Percentiles rank a stretch among this genome's conserved stretches.
These are phyloP conservation scores for Mustelus asterias DNA, from an alignment of 2,113 vertebrate genomes.

Conservation along the genomic window DNA sequence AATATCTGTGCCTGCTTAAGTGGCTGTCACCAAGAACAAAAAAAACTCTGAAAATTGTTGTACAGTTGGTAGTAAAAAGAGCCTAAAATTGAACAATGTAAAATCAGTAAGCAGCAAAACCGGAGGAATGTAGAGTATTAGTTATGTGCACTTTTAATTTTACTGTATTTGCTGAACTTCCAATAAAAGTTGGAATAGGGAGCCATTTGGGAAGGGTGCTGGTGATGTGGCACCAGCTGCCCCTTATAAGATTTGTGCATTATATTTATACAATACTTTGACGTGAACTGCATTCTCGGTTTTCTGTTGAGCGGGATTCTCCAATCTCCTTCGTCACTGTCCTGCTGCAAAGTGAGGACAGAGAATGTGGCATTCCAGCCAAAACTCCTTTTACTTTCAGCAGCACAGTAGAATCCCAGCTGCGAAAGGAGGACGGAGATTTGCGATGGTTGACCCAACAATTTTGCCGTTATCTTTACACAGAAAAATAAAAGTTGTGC, in stretches of 20 bases:
- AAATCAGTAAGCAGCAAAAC: neutral
- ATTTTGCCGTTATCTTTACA: neutral
- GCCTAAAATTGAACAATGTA: neutral
- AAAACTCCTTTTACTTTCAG: no score
- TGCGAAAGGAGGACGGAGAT: no score
- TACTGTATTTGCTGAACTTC: neutral
- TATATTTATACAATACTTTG: neutral
- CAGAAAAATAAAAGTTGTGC: neutral
- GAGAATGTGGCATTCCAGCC: no score
- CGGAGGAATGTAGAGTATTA: neutral
- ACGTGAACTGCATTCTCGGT: neutral
- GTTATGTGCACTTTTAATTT: neutral
- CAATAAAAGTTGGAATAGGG: neutral
- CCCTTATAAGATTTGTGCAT: neutral
- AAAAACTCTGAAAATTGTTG: neutral
- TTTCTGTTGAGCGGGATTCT: neutral
- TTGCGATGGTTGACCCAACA: neutral
- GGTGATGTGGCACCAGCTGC: neutral
- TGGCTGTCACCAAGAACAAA: neutral
- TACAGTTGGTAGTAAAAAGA: neutral
- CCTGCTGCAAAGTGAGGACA: no score
- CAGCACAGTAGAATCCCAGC: no score
- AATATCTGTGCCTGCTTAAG: neutral
- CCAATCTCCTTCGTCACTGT: no score
- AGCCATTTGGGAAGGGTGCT: neutral